phyloP scores from a whole-genome alignment of 92 coral and sea anemone genomes.

The Siderastrea siderea region DNA sequence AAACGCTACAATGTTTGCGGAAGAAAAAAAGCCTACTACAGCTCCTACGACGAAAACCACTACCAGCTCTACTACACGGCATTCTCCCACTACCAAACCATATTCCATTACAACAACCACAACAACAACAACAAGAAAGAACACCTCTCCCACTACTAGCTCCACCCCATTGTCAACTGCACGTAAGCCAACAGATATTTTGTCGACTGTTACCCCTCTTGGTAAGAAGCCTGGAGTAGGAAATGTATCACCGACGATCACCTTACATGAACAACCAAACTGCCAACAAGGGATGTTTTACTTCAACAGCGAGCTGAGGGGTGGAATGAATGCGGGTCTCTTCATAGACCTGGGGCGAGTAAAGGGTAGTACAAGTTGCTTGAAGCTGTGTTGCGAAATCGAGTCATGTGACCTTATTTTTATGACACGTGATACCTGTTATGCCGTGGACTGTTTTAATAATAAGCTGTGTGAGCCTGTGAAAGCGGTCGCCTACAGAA shows the following conservation, averaged over 20 bases:
- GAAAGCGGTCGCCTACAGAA: constrained; percentile 65
- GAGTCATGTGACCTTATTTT: constrained; percentile 92
- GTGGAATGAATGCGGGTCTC: constrained; percentile 93
- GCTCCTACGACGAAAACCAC: constrained; percentile 22
- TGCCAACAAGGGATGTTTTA: constrained; percentile 91
- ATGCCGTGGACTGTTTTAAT: constrained; percentile 90
- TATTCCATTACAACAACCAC: constrained; percentile 41
- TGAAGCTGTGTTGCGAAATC: constrained; percentile 89
- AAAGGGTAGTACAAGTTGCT: constrained; percentile 77
- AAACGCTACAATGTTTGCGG: constrained; percentile 8
- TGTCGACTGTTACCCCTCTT: neutral
- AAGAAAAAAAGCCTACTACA: constrained; percentile 40
- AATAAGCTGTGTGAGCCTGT: constrained; percentile 86
- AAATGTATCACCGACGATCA: constrained; percentile 21
- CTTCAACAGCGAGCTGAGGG: constrained; percentile 84
- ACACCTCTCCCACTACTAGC: constrained; percentile 3
- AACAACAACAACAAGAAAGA: constrained; percentile 28
- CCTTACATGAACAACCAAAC: constrained; percentile 66
- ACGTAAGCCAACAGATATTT: neutral
- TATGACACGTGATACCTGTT: constrained; percentile 77
- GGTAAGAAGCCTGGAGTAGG: neutral
- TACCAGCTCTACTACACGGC: constrained; percentile 9
- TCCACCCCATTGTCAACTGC: neutral
- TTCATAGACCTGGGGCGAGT: constrained; percentile 84
- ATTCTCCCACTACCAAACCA: constrained; percentile 12